Base-by-base conservation (phyloP, 2,888 invertebrate genomes). In the Smittia aterrima region DNA sequence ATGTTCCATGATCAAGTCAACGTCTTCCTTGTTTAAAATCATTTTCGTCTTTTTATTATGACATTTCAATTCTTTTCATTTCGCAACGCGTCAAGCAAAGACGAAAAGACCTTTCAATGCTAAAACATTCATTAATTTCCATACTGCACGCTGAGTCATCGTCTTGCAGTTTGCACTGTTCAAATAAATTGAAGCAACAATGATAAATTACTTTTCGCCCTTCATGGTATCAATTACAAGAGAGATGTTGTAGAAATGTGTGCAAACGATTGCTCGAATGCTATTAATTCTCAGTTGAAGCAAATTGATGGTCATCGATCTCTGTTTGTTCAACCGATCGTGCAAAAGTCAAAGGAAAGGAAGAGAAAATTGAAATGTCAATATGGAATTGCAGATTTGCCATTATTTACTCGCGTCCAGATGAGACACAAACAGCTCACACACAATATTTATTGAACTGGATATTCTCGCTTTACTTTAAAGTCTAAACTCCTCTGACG, bases 291-390 rank as follows among this genome's bases (percentile, higher is more conserved):
- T 9, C 1, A 27, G 64, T 13, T 9, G 20, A 58, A 38, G 53
- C 62, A 58, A 58, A 72, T 62, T 62, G 72, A 72, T 38, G 72
- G 72, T 72, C 72, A 72, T 72, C 72, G 72, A 72, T 72, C 72
- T 72, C 72, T 70, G 25, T 25, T 20, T 47, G 16, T 16, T 25
- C 38, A 25, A 7, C 38, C 62, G 24, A 72, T 58, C 62, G 58
- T 58, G 58, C 58, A 58, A 18, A 18, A 22, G 20, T 22, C 22
- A 18, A 13, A 22, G n/a, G 22, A 64, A 27, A 27, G n/a, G 25
- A 27, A 72, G 58, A 72, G 72, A 72, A 72, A 72, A 72, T 72
- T 72, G 62, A 72, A 72, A 72, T 72, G 72, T 72, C 72, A 72
- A 72, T 40, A 62, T 27, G 70, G 40, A 11, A 70, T 70, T 53